Evolutionary conservation across 2,888 invertebrate genomes (phyloP).

Genomic region (Notodonta dromedarius): DNA sequence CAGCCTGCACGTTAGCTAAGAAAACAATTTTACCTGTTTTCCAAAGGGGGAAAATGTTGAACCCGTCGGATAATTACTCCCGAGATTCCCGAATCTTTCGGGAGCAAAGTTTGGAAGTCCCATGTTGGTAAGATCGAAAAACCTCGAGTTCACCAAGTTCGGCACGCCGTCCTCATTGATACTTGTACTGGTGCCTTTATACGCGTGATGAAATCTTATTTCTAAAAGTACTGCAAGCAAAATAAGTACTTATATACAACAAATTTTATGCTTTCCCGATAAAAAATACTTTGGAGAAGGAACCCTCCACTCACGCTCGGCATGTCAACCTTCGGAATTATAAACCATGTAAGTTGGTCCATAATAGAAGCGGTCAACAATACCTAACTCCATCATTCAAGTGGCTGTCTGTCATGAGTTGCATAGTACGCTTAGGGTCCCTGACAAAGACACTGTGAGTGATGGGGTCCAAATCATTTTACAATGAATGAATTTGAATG

Average conservation of each 20-base stretch:
- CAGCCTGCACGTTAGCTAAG: neutral
- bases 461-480: no score
- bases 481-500: no score
- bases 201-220: slow-evolving; percentile 20
- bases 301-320: no score
- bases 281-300: no score
- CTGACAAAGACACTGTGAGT: no score
- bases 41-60: slow-evolving; percentile 40
- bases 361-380: no score
- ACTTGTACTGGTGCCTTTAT: slow-evolving; percentile 21
- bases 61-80: slow-evolving; percentile 47
- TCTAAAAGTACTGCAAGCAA: slow-evolving; percentile 24
- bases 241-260: neutral
- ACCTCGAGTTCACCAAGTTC: slow-evolving; percentile 34
- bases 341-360: no score
- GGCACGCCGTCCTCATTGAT: slow-evolving; percentile 20
- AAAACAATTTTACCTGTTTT: slow-evolving; percentile 16
- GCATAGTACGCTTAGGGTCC: no score
- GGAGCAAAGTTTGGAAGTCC: slow-evolving; percentile 32
- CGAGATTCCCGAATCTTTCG: slow-evolving; percentile 43
- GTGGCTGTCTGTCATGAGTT: no score
- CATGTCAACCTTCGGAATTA: no score
- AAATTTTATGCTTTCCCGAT: no score
- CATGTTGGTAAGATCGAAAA: slow-evolving; percentile 28
- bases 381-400: no score